Base-by-base conservation (phyloP, 2,888 invertebrate genomes). In the Teleiodes luculella region DNA sequence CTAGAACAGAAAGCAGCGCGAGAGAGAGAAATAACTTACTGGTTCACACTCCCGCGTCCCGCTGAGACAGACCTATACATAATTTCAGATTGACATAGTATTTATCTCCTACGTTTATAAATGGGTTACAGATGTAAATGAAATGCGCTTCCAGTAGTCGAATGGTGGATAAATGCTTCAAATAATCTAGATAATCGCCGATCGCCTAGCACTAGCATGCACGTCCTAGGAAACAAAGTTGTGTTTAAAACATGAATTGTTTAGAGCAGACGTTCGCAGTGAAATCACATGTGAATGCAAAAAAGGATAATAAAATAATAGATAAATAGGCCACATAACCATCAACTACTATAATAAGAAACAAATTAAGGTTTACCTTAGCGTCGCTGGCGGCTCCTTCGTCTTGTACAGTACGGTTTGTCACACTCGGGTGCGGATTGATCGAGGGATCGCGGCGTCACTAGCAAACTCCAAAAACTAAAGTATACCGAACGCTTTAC, bases 251-350 rank as follows among this genome's bases (percentile, higher is more conserved):
- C 81, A 86, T 86, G 86, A 85, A 85, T 81, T 80, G 81, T 83
- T 80, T 80, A 77, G 74, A 78, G 79, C 78, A 80, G 68, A 81
- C 77, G 79, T 80, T 80, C 83, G 87, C 86, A 85, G 89, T 88
- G 89, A 89, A 88, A 88, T 89, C 89, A 89, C 89, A 89, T 89
- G 89, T 89, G 88, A 89, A 88, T 88, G 88, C 86, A 86, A 86
- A 81, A 78, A 76, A 71, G 65, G 71, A 80, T 76, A 80, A 83
- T 78, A 83, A 41, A 83, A 86, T 82, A 85, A 83, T 84, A 85
- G 68, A 87, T 87, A 87, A 83, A 86, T 84, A 88, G 87, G 87
- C 87, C 82, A 87, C 80, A 86, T 84, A 81, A 87, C 87, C 83
- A 83, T 78, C 71, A 72, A 76, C 83, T 84, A 85, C 24, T 78